These are phyloP conservation scores for Euplexia lucipara DNA, from an alignment of 2,888 invertebrate genomes.

Conservation along the genomic window DNA sequence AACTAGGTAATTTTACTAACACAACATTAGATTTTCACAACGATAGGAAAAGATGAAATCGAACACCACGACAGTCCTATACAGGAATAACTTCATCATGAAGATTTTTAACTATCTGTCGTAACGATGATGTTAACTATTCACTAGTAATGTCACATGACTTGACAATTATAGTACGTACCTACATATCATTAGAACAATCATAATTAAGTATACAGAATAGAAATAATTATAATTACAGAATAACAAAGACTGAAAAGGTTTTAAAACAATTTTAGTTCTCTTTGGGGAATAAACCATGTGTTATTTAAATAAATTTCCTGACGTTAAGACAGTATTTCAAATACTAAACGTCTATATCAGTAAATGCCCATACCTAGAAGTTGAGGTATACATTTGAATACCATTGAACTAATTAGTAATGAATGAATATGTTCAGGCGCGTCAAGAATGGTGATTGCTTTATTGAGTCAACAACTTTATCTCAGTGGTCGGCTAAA, in stretches of 20 bases:
- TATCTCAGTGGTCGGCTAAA: background rate
- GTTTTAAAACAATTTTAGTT: background rate
- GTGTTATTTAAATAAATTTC: background rate
- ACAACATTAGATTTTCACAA: background rate
- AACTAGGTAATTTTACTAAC: background rate
- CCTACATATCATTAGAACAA: background rate
- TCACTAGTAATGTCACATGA: background rate
- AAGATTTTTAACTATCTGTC: slow-evolving; percentile 5
- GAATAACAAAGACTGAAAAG: background rate
- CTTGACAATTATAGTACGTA: background rate
- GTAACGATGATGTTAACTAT: background rate
- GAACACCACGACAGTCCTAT: background rate
- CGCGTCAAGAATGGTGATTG: slow-evolving; percentile 12
- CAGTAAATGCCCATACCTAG: slow-evolving; percentile 14
- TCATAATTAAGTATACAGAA: background rate
- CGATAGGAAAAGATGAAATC: slow-evolving; percentile 10
- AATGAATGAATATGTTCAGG: slow-evolving; percentile 16
- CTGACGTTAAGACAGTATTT: background rate
- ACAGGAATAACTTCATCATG: background rate
- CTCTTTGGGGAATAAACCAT: background rate
- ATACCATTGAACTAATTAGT: slow-evolving; percentile 20
- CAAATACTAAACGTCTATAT: slow-evolving; percentile 14
- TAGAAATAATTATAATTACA: background rate
- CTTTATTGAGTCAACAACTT: background rate
- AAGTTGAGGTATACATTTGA: slow-evolving; percentile 12